Evolutionary conservation across 2,113 vertebrate species (phyloP), one percentile per base, ranked within the genome.

Genomic region (Mustela lutreola): DNA sequence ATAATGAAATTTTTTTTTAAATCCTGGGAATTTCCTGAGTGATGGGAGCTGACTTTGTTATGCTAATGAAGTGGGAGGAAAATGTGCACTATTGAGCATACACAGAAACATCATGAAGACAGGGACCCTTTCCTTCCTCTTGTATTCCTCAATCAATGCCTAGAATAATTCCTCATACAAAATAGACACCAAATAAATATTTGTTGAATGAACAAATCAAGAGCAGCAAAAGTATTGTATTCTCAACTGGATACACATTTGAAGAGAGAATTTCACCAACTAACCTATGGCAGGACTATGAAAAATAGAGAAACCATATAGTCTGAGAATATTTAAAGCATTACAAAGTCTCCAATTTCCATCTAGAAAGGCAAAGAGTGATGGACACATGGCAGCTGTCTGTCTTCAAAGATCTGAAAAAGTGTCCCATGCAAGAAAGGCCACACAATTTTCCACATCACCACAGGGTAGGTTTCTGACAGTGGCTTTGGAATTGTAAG

Each of bases 251-350:
- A 89, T 60, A n/a, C 26, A 70, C 7, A 60, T 80, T 83, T 95
- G 50, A 95, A 94, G 56, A 86, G 58, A 96, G 15, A 88, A 89
- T 39, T 42, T 94, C 48, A 94, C 31, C 31, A 90, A 11, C 86
- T 90, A 86, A 89, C 73, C 10, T 75, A 78, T 31, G 48, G 10
- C 7, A 36, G 56, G 36, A 58, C 70, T 76, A 76, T 48, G 19
- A 83, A 70, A 79, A 79, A 65, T 56, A 84, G 11, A 73, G 22
- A 65, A 81, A 50, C 1, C 26, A 9, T 58, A 1, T 31, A 62
- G 10, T 14, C 45, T 79, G 60, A 87, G 36, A 94, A 45, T 50
- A 39, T 6, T 92, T 71, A 76, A 62, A 93, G 12, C 71, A 63
- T 5, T 80, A 62, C 42, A 62, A 31, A 70, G 1, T 11, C 56